Conservation (phyloP, 2,888 invertebrate species). For the Clunio marinus region DNA sequence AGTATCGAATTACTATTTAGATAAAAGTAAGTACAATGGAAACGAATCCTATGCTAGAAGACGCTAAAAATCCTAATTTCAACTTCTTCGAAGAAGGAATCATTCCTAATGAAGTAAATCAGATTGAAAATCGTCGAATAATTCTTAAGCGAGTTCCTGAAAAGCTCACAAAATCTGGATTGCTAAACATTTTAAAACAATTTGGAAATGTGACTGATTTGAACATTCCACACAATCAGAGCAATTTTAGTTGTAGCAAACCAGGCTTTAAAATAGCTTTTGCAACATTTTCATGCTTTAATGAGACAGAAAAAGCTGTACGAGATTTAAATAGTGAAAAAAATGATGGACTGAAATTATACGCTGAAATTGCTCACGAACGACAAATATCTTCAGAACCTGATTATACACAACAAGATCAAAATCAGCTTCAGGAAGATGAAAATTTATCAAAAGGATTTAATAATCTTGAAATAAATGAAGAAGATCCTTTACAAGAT, state of each 20-base stretch:
- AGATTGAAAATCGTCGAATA: not conserved
- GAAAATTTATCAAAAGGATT: too few species aligned
- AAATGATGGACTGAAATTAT: not conserved
- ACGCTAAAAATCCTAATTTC: not conserved
- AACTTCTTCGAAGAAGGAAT: not conserved
- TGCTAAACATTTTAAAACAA: not conserved
- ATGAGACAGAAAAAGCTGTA: constrained; percentile 13
- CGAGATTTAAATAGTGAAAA: not conserved
- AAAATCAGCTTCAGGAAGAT: too few species aligned
- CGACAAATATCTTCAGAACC: too few species aligned
- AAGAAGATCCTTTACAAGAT: too few species aligned
- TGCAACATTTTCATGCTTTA: not conserved
- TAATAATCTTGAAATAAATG: too few species aligned
- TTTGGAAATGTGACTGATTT: not conserved
- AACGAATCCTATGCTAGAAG: not conserved
- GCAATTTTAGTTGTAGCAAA: too few species aligned
- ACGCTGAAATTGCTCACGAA: too few species aligned
- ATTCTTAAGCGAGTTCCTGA: not conserved
- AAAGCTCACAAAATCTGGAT: not conserved
- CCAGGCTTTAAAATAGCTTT: not conserved
- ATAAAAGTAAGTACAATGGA: not conserved
- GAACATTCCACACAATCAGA: not conserved
- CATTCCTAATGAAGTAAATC: not conserved
- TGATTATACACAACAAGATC: too few species aligned
- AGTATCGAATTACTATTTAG: not conserved